Base-by-base conservation (phyloP, 2,888 invertebrate genomes). In the Athalia circularis region DNA sequence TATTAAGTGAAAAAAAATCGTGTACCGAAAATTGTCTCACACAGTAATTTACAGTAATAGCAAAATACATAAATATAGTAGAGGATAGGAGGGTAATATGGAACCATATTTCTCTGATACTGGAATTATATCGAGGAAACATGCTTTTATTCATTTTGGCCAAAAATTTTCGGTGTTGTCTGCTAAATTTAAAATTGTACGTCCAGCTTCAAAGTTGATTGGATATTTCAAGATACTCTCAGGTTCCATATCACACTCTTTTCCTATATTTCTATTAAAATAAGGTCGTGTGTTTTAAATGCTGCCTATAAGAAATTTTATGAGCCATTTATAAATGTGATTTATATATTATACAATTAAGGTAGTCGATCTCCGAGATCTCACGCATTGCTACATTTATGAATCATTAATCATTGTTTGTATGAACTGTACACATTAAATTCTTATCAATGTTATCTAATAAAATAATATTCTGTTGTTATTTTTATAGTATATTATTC, bases 391-490 rank as follows among this genome's bases (percentile, higher is more conserved):
- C 68, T 68, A 68, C 50, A 72, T 59, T 72, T 59, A 65, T 65
- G 59, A 9, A 15, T 65, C 57, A 59, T 59, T 43, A 72, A 59
- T 72, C 57, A 59, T 43, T 67, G 15, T 77, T 50, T 59, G 57
- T 67, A 65, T 57, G 57, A 29, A 67, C 47, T 9, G 61, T 45
- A 65, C 61, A 67, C 64, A 48, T 59, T 50, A 59, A 77, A 70
- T 67, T 50, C n/a, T 68, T 68, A 57, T 77, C 57, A 77, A 70
- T 77, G 77, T 77, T 78, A 64, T 15, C 52, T 78, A 62, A 52
- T 75, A 72, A 75, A 78, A 74, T 43, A 45, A 65, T 75, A 75
- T 78, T 72, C 52, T 57, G 72, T 78, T 78, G 78, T 78, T 78
- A 59, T 77, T 65, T 15, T 50, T 15, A 9, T 47, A 15, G 11